phyloP scores from a whole-genome alignment of 2,888 invertebrate genomes.

The Rhabditophanes sp. region DNA sequence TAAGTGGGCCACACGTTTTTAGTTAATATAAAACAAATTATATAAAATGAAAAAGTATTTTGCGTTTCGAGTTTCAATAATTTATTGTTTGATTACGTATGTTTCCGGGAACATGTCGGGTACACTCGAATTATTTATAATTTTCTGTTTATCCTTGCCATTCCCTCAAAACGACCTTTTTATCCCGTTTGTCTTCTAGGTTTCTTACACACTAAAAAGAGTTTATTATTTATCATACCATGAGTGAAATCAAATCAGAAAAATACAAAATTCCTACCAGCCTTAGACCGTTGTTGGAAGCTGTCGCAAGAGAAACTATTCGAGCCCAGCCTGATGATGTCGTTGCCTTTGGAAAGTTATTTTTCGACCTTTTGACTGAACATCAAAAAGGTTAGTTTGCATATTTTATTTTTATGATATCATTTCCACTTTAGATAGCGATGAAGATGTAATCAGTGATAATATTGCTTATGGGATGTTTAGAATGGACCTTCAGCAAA shows the following conservation, averaged over 20 bases:
- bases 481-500: constrained; percentile 42
- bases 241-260: constrained; percentile 12
- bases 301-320: constrained; percentile 21
- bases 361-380: constrained; percentile 31
- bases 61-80: no score
- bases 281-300: constrained; percentile 36
- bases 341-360: constrained; percentile 26
- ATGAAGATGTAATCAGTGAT: constrained; percentile 23
- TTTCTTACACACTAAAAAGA: no score
- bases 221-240: no score
- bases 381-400: constrained; percentile 22
- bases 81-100: no score
- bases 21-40: no score
- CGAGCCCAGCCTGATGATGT: constrained; percentile 32
- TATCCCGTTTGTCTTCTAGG: no score
- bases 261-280: constrained; percentile 33
- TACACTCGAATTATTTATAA: no score
- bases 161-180: no score
- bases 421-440: background rate
- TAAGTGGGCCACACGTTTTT: no score
- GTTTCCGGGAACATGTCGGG: no score
- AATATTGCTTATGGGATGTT: constrained; percentile 34
- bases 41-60: no score
- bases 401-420: constrained; percentile 3
- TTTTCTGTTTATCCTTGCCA: no score